Base-by-base conservation (phyloP, 1,140 invertebrate species). In the Wasmannia auropunctata region DNA sequence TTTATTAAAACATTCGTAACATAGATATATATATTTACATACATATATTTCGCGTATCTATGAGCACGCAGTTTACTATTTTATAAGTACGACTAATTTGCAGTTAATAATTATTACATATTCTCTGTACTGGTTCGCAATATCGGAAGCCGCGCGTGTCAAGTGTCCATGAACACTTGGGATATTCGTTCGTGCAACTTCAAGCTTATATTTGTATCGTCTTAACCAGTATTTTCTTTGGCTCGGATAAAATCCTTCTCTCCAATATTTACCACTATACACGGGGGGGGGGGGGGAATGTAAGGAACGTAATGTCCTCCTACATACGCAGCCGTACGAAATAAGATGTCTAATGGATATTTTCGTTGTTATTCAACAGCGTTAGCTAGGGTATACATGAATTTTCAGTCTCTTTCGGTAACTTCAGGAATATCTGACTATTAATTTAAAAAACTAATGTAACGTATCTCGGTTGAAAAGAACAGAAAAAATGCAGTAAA, bases 201-300 rank as follows among this genome's bases (percentile, higher is more conserved):
- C 40, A 49, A 69, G 51, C n/a, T n/a, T n/a, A 16, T 28, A 62
- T 1, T 60, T 63, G n/a, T 43, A 62, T 40, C 25, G 11, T 2
- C 51, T 75, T 75, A 58, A 79, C 19, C 37, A 14, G 34, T 54
- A 40, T 46, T 46, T 46, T 80, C 63, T 80, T 80, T 80, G 63
- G 63, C 77, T 80, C 77, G 77, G 77, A 80, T 79, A 49, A 49
- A 79, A 37, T 54, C 22, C 14, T 70, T 2, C 22, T 80, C 40
- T 65, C n/a, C 19, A 31, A 7, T 22, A 49, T n/a, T 77, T 19
- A 22, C 2, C n/a, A 28, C 11, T 77, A 46, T 25, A 51, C 28
- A 37, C 4, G 11, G 1, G 22, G 40, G 37, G 28, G 40, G 11
- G 1, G 22, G 40, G 37, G 28, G 40, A 69, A 80, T 28, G 19